These are phyloP conservation scores for Stomatorhinus ivindoensis DNA, from an alignment of 2,113 vertebrate species.

Conservation along the genomic window DNA sequence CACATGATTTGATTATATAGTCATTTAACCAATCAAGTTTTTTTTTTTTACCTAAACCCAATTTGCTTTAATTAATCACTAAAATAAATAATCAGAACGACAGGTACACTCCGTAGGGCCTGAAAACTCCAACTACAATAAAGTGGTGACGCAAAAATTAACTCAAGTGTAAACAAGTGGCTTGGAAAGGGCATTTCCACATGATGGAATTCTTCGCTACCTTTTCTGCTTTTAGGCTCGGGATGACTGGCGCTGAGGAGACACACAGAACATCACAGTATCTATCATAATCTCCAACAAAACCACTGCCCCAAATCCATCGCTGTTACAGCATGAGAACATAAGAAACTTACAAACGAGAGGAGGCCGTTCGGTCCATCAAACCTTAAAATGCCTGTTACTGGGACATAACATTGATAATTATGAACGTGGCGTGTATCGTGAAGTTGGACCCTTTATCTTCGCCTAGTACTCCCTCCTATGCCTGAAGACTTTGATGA, in stretches of 20 bases:
- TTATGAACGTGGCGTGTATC: neutral
- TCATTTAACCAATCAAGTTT: neutral
- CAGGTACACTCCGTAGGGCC: neutral
- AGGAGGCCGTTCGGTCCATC: too few species aligned
- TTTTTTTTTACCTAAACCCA: neutral
- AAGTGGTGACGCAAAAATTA: neutral
- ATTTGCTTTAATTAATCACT: neutral
- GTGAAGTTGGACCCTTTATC: neutral
- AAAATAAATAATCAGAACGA: neutral
- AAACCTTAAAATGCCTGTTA: neutral
- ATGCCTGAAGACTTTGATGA: neutral
- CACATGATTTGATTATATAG: neutral
- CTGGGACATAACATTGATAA: neutral
- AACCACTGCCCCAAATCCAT: neutral
- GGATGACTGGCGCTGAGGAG: too few species aligned
- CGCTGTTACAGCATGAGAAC: neutral
- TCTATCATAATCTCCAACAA: neutral
- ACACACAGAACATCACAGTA: too few species aligned
- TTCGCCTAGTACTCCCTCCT: neutral
- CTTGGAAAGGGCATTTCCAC: too few species aligned
- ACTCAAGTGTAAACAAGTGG: too few species aligned
- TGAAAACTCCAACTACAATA: neutral
- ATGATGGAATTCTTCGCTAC: too few species aligned
- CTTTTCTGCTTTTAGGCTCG: too few species aligned
- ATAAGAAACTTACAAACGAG: too few species aligned